Evolutionary conservation across 2,888 invertebrate genomes (phyloP).

Genomic region (Agrochola lychnidis): DNA sequence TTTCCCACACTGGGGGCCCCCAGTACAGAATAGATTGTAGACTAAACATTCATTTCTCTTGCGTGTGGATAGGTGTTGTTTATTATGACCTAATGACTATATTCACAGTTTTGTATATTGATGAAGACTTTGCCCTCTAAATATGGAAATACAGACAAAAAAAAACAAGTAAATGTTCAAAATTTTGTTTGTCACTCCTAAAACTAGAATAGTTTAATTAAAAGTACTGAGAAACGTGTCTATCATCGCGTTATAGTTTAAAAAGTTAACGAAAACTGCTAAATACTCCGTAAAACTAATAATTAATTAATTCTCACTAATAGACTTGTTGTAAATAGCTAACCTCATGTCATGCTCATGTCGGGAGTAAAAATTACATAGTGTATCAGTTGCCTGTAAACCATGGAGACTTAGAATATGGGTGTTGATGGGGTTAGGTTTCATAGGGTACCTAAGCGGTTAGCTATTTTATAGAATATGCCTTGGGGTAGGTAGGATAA

Average conservation of each 20-base stretch:
- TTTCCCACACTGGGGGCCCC: no score
- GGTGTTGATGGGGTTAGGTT: background rate
- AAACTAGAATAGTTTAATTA: background rate
- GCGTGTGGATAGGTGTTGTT: background rate
- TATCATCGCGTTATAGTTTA: background rate
- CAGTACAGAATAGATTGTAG: background rate
- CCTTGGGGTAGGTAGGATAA: background rate
- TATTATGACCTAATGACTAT: background rate
- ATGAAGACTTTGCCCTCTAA: background rate
- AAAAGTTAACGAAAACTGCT: conserved; percentile 14
- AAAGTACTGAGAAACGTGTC: background rate
- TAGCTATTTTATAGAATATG: background rate
- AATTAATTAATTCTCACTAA: conserved; percentile 26
- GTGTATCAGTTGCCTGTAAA: conserved; percentile 60
- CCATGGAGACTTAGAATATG: conserved; percentile 3
- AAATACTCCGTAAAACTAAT: conserved; percentile 38
- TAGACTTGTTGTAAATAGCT: conserved; percentile 46
- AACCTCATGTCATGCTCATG: conserved; percentile 47
- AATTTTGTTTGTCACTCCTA: background rate
- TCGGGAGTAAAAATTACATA: conserved; percentile 64
- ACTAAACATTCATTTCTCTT: background rate
- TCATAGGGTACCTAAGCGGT: background rate
- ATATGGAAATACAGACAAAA: background rate
- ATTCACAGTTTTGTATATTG: background rate
- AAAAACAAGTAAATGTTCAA: background rate